Conservation (phyloP, 2,888 invertebrate genomes). For the Scelioninae gen. 2 region DNA sequence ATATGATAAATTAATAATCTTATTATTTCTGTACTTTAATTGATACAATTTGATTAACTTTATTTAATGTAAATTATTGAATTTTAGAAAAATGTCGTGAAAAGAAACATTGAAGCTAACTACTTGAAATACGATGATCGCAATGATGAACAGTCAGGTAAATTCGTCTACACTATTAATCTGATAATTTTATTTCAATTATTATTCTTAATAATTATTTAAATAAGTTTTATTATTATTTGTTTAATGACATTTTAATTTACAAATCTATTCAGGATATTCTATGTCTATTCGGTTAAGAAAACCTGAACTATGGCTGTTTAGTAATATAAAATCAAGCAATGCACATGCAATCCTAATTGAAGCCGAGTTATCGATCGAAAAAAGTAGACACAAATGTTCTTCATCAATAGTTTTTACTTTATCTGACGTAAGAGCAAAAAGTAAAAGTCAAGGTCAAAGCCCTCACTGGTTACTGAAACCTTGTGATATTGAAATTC, state of each 20-base stretch:
- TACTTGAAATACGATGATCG: slow-evolving; percentile 41
- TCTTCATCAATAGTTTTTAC: slow-evolving; percentile 81
- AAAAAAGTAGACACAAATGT: slow-evolving; percentile 82
- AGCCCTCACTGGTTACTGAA: slow-evolving; percentile 78
- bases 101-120: slow-evolving; percentile 55
- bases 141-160: slow-evolving; percentile 74
- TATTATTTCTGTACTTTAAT: too few relatives aligned
- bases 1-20: too few relatives aligned
- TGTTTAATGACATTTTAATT: slow-evolving; percentile 12
- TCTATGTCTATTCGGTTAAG: slow-evolving; percentile 84
- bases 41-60: too few relatives aligned
- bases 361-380: slow-evolving; percentile 82
- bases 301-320: slow-evolving; percentile 86
- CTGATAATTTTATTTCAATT: too few relatives aligned
- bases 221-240: background rate
- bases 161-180: too few relatives aligned
- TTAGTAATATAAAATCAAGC: slow-evolving; percentile 81
- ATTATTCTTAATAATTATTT: too few relatives aligned
- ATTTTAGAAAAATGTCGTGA: slow-evolving; percentile 55
- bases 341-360: slow-evolving; percentile 82
- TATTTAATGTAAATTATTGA: background rate
- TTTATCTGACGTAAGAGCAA: slow-evolving; percentile 79
- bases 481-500: slow-evolving; percentile 84
- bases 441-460: slow-evolving; percentile 79
- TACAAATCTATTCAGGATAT: slow-evolving; percentile 79